Base-by-base conservation (phyloP, 2,113 vertebrate genomes). In the Toxostoma redivivum region DNA sequence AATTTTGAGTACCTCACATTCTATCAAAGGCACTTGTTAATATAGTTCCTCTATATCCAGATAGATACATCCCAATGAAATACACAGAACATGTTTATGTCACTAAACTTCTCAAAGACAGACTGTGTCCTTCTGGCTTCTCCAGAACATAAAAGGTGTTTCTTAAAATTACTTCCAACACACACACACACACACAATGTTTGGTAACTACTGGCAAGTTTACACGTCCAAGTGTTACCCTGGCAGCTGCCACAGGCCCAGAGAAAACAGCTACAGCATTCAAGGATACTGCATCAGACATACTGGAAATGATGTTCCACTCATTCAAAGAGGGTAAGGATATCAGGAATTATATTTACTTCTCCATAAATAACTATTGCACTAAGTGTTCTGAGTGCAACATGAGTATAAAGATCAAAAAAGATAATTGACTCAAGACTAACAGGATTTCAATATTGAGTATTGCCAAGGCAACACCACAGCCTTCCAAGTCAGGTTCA, bases 1-100 rank as follows among this genome's bases (percentile, higher is more conserved):
- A 64, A 44, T 47, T 31, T 15, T 50, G 6, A 66, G 38, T 48
- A 69, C 5, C 9, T 72, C 11, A 40, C 0, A 0, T 13, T 44
- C 17, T 67, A 25, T 38, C 10, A 7, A 71, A 64, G 33, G 31
- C 15, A 24, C 44, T 10, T 58, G 4, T 31, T 51, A 38, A 3
- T 15, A 73, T 2, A 45, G 11, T 14, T 86, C 12, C 33, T 92
- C 86, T 40, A 14, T 22, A 31, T 60, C 13, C 57, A 74, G 27
- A 40, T 23, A 19, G 3, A 0, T 24, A 35, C 50, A 5, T 17
- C 24, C 18, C 40, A 31, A 12, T n/a, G 23, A 84, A 89, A 94
- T 38, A 65, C 30, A 77, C 15, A 25, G 58, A 82, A 66, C 12
- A 48, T 2, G 2, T 40, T 86, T 33, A 67, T 31, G 15, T n/a